Conservation (phyloP, 2,797 vertebrate genomes). For the Borostomias antarcticus region DNA sequence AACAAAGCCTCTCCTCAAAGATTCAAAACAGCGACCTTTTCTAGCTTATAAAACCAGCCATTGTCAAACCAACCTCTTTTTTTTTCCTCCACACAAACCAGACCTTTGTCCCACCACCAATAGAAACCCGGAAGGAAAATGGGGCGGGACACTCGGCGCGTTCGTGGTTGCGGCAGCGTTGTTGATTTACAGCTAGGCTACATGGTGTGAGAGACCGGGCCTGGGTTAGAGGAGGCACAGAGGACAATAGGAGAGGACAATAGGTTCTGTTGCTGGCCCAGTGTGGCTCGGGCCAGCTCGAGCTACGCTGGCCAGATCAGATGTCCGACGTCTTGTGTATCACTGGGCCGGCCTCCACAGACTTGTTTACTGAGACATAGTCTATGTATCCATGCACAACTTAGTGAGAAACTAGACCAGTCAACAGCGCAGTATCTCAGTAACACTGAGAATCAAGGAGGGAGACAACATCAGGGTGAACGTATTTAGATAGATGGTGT, state of each 20-base stretch:
- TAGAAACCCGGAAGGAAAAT: neutral
- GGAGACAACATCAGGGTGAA: too few species aligned
- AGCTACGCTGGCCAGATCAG: neutral
- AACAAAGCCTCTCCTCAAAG: too few species aligned
- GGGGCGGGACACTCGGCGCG: neutral
- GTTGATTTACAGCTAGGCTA: neutral
- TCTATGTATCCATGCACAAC: neutral
- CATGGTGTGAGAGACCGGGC: too few species aligned
- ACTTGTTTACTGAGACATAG: neutral
- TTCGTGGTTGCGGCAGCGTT: neutral
- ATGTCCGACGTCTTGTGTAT: neutral
- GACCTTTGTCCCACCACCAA: neutral
- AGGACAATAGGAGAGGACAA: neutral
- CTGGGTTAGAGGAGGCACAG: neutral
- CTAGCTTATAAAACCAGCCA: neutral
- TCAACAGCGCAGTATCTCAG: too few species aligned
- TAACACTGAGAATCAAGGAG: too few species aligned
- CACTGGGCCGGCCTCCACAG: neutral
- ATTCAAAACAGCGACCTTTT: neutral
- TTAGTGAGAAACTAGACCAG: too few species aligned
- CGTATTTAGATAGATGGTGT: too few species aligned
- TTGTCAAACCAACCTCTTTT: neutral
- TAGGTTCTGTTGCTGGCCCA: neutral
- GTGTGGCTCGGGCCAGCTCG: neutral
- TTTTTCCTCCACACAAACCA: neutral